Base-by-base conservation (phyloP, 2,113 vertebrate species). In the Heterotilapia buettikoferi region DNA sequence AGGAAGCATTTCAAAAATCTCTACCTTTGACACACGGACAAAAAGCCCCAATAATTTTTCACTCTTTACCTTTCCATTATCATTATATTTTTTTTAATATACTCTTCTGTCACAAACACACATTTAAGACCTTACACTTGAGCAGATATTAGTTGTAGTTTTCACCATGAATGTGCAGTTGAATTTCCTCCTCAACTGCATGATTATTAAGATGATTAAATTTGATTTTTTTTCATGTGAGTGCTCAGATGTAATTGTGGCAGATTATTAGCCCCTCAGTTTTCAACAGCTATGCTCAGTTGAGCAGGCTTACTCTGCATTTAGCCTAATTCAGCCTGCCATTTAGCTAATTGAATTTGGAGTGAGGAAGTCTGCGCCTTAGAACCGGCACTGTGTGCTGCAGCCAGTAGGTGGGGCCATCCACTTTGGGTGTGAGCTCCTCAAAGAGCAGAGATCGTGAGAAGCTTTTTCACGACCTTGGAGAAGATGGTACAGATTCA, bases 381-480 rank as follows among this genome's bases (percentile, higher is more conserved):
- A 36, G 3, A 40, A 76, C 9, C 2, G 43, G 84, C 84, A 84
- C 11, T 63, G 9, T 45, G 13, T 4, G 3, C 56, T 21, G 9
- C 19, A 8, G 71, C 93, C 96, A 94, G 88, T 82, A 96, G 97
- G 89, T 94, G 95, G 95, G 0, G 94, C 71, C 73, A 53, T 19
- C 71, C 14, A 13, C 89, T 63, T 18, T 4, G 45, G 26, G 12
- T 56, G 68, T 9, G 33, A 61, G 2, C 31, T 33, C 50, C 26
- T 38, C 33, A 11, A 10, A 82, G 71, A 52, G 80, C 73, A 59
- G 56, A 31, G 21, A 31, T 57, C 16, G 3, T 18, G 68, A 40
- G 52, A 31, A 56, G 66, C 71, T 21, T 66, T 82, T 84, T 82
- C 57, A 21, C 88, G 82, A 92, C 86, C 86, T 91, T 83, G 89